Conservation (phyloP, 2,888 invertebrate genomes). For the Aplocera efformata region DNA sequence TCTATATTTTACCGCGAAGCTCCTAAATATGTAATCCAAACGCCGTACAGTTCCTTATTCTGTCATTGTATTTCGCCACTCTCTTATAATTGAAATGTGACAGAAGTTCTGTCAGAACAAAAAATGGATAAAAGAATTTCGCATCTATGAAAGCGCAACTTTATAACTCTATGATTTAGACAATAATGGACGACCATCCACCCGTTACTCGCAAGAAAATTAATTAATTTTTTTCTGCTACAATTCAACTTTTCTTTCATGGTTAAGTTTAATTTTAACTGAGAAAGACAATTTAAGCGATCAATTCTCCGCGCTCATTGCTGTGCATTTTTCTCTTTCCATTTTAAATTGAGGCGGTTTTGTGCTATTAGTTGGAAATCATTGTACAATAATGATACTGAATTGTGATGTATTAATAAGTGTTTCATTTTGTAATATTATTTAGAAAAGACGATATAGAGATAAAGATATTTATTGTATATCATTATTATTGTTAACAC, state of each 20-base stretch:
- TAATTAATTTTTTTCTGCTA: constrained; percentile 26
- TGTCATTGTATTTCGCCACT: no score
- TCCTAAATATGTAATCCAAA: no score
- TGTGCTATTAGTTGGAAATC: not conserved
- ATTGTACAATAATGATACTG: no score
- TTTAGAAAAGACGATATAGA: no score
- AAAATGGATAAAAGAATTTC: not conserved
- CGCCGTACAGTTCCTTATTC: no score
- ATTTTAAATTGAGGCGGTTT: not conserved
- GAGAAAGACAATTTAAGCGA: constrained; percentile 17
- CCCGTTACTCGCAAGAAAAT: constrained; percentile 24
- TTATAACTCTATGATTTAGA: constrained; percentile 3
- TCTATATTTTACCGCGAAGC: no score
- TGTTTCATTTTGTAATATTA: no score
- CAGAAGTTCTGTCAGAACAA: no score
- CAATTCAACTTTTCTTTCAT: constrained; percentile 18
- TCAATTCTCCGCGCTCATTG: constrained; percentile 15
- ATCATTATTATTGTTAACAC: no score
- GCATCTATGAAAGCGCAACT: constrained; percentile 3
- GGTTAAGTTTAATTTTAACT: constrained; percentile 21
- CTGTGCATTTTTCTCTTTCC: constrained; percentile 4
- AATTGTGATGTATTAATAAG: no score
- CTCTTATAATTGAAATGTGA: no score
- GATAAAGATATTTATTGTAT: no score
- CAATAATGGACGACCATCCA: constrained; percentile 21